Evolutionary conservation across 2,113 vertebrate genomes (phyloP), one percentile per base, ranked within the genome.

Genomic region (Petrocephalus zakoni): DNA sequence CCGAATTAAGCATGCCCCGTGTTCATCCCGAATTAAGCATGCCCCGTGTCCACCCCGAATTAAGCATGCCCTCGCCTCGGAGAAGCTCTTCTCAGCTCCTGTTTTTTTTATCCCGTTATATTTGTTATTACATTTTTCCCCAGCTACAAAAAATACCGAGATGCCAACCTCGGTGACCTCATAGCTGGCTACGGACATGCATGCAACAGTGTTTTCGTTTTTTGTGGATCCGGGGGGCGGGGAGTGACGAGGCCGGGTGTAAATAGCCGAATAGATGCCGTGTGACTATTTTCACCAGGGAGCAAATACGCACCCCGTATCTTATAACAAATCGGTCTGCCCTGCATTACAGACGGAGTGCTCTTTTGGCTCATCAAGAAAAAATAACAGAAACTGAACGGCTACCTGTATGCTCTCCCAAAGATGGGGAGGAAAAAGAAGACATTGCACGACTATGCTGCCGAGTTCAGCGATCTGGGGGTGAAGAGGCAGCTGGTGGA

Each of bases 371-470:
- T 52, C 47, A 42, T 64, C 22, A 6, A 42, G 21, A 29, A 46
- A 87, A 61, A 52, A 58, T 64, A 68, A 75, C 29, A 85, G n/a
- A n/a, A 82, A 58, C 42, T 2, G 78, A 87, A 87, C 10, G 21
- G 37, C 37, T 11, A 49, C 37, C 17, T 49, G 37, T 49, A 49
- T 49, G 52, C 29, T 5, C 1, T 49, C 42, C 81, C 85, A n/a
- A 52, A 61, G 85, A 91, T 92, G 94, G 93, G 92, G 46, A 84
- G 92, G 72, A 93, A 92, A 88, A 94, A 93, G 89, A 93, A 92
- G 83, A 90, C 92, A 1, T 82, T 92, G 19, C 92, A 92, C 4
- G 93, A 93, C 34, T 93, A 89, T 37, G 88, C 92, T 1, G 92
- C 93, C 0, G 93, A 92, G 90, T 92, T 92, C 88, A 89, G 89